phyloP scores from a whole-genome alignment of 2,113 vertebrate species.

The Hippotragus niger region DNA sequence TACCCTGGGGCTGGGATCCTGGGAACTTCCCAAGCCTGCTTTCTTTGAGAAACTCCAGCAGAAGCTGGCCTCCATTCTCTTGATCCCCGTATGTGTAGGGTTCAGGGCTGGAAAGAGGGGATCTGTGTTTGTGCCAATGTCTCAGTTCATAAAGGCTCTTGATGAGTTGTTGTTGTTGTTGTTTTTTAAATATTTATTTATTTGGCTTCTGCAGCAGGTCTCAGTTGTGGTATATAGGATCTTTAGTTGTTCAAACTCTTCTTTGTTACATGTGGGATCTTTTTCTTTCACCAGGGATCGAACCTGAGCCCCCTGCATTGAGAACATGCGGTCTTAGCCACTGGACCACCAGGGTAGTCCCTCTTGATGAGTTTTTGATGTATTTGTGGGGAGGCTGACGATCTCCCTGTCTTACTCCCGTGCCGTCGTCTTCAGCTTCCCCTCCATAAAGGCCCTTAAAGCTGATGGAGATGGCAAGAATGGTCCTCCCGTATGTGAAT shows the following conservation, averaged over 20 bases:
- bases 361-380: neutral
- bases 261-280: neutral
- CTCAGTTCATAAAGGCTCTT: neutral
- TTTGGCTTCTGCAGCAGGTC: neutral
- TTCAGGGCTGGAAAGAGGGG: neutral
- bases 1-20: too few relatives aligned
- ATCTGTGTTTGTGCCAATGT: neutral
- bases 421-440: accelerated
- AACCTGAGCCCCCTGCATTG: neutral
- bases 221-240: neutral
- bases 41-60: neutral
- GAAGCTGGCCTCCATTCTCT: neutral
- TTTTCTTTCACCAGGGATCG: neutral
- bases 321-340: neutral
- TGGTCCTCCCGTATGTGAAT: accelerated
- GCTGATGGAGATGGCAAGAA: neutral
- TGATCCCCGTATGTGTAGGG: accelerated
- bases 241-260: neutral
- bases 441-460: neutral
- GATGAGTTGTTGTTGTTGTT: neutral
- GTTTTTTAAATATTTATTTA: neutral
- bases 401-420: neutral
- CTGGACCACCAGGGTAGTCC: neutral
- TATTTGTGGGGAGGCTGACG: neutral
- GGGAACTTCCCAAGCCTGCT: neutral